Base-by-base conservation (phyloP, 37 sponge, comb jelly and placozoan genomes). In the Tethya wilhelma region DNA sequence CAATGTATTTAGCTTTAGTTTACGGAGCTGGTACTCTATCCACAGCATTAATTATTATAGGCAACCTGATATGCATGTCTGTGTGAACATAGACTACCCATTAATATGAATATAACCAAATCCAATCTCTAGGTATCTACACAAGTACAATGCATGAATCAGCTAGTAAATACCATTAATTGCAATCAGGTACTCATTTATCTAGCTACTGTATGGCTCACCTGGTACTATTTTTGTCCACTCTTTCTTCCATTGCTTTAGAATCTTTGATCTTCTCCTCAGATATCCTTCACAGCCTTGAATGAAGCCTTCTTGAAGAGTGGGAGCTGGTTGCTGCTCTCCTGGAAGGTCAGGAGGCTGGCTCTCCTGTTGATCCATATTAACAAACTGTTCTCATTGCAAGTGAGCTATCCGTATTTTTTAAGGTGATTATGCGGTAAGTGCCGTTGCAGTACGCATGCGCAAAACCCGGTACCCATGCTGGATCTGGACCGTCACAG, bases 211-310 rank as follows among this genome's bases (percentile, higher is more conserved):
- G n/a, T n/a, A 19, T 36, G 9, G 40, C 79, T 71, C 33, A 89
- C 90, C 86, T 37, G 90, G 90, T 6, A 38, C 64, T 8, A 84
- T 36, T 22, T 38, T 14, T 30, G 84, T 5, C 81, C 81, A 85
- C 36, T 67, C 55, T 40, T 69, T 85, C 49, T 90, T 85, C 91
- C 91, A 90, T 20, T 82, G 76, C 59, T 81, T 85, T 19, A 90
- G 77, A 14, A 81, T 71, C 40, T 60, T 76, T 34, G 87, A 64
- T 64, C 60, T 67, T 45, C 91, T 56, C 59, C 71, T 28, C 32
- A 90, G 69, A 36, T 90, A 84, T 3, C 85, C 80, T 9, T 79
- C 44, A 34, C 77, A 79, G 1, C 17, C 26, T 40, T 80, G 81
- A 22, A 84, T 55, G 68, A 17, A 56, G 11, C 84, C 84, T 33